These are phyloP conservation scores for Zosterops borbonicus DNA, from an alignment of 2,113 vertebrate species.

Conservation along the genomic window DNA sequence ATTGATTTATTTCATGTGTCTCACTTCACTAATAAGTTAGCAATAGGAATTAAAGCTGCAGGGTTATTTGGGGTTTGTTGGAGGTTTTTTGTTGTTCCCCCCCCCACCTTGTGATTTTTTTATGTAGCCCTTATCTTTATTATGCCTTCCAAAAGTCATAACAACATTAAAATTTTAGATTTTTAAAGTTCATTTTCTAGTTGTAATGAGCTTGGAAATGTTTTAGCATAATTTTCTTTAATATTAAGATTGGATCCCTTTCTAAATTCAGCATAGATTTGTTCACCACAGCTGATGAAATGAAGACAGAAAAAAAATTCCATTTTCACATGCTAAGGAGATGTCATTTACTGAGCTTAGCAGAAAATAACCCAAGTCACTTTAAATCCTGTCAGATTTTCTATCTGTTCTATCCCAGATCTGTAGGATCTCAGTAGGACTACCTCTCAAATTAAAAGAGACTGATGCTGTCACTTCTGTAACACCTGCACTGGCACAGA, in stretches of 20 bases:
- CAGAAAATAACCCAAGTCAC: neutral
- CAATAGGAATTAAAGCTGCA: neutral
- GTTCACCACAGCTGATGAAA: neutral
- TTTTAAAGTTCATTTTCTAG: neutral
- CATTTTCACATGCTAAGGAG: neutral
- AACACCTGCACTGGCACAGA: neutral
- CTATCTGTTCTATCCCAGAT: neutral
- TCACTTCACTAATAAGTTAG: neutral
- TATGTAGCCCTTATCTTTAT: neutral
- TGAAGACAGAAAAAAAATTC: neutral
- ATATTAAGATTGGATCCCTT: neutral
- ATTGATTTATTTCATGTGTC: neutral
- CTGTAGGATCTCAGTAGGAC: neutral
- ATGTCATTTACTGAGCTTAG: neutral
- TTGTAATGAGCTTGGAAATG: neutral
- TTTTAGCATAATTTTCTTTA: neutral
- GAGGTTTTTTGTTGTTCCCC: neutral
- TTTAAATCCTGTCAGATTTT: neutral
- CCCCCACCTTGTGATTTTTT: neutral
- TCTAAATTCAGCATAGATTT: neutral
- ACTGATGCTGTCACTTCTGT: neutral
- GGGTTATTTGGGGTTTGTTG: fast-evolving
- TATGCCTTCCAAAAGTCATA: neutral
- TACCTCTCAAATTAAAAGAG: neutral
- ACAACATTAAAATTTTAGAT: neutral